Percentiles rank a stretch among this genome's conserved stretches.
These are phyloP conservation scores for Serinus canaria DNA, from an alignment of 2,113 vertebrate genomes.

Conservation along the genomic window DNA sequence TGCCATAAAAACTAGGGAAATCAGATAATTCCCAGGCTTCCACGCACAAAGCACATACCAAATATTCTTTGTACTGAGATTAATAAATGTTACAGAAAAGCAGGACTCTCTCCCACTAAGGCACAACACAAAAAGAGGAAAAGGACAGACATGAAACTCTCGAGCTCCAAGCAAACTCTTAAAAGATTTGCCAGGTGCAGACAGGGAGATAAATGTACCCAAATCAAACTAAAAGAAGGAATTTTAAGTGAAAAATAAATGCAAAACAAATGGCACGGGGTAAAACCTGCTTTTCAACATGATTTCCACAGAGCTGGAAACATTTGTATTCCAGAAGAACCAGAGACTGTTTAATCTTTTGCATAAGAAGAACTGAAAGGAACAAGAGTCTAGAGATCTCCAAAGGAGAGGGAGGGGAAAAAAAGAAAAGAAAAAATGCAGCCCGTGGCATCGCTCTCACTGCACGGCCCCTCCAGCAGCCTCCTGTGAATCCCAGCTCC, in stretches of 20 bases:
- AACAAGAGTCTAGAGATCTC: background rate
- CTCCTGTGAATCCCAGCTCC: background rate
- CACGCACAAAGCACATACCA: background rate
- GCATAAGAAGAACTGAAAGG: background rate
- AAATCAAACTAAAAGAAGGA: background rate
- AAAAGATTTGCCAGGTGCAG: background rate
- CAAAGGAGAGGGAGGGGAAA: background rate
- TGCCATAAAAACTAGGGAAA: background rate
- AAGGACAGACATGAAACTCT: background rate
- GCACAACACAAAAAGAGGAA: background rate
- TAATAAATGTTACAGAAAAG: background rate
- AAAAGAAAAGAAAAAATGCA: background rate
- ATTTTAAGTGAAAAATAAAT: background rate
- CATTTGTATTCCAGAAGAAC: background rate
- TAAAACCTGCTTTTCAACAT: background rate
- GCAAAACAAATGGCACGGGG: fast-evolving
- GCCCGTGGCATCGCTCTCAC: fast-evolving
- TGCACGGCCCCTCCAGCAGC: background rate
- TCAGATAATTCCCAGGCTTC: background rate
- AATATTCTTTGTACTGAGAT: background rate
- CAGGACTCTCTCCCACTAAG: background rate
- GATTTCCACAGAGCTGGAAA: background rate
- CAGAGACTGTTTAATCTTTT: background rate
- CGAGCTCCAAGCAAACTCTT: background rate
- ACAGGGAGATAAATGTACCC: background rate